Conservation (phyloP, 1,140 invertebrate species). For the Formica exsecta region DNA sequence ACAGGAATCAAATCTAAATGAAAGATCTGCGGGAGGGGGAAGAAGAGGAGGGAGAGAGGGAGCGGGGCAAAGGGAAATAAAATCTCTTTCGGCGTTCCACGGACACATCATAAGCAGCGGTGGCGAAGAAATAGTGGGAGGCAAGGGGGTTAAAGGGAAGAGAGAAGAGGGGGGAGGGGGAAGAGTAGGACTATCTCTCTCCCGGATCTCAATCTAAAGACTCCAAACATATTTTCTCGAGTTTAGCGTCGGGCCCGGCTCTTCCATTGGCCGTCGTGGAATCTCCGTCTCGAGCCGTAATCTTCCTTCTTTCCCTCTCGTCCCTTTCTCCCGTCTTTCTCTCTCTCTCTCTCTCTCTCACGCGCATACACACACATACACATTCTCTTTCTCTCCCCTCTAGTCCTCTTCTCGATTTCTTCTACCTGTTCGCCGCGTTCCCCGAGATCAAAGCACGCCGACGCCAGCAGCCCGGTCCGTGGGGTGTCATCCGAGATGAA, state of each 20-base stretch:
- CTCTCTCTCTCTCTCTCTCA: background rate
- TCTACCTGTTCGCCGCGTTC: slow-evolving; percentile 80
- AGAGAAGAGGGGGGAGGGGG: background rate
- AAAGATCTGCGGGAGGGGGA: slow-evolving; percentile 67
- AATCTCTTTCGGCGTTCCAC: slow-evolving; percentile 70
- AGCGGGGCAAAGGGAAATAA: slow-evolving; percentile 30
- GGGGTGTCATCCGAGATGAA: slow-evolving; percentile 81
- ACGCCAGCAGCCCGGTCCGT: slow-evolving; percentile 78
- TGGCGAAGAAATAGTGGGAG: slow-evolving; percentile 5
- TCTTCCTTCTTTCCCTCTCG: slow-evolving; percentile 50
- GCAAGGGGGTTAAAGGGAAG: slow-evolving; percentile 3
- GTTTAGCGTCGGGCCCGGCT: slow-evolving; percentile 73
- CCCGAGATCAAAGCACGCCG: slow-evolving; percentile 81
- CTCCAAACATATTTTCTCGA: slow-evolving; percentile 79
- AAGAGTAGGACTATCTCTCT: slow-evolving; percentile 73
- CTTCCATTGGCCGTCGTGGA: slow-evolving; percentile 74
- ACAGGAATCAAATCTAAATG: slow-evolving; percentile 76
- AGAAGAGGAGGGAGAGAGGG: background rate
- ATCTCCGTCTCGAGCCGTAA: slow-evolving; percentile 61
- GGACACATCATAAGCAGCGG: slow-evolving; percentile 50
- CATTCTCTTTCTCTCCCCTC: background rate
- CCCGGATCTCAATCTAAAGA: slow-evolving; percentile 79
- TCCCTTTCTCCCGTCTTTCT: slow-evolving; percentile 31
- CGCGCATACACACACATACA: too few relatives aligned
- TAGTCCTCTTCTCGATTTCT: slow-evolving; percentile 62